Percentiles rank a stretch among this genome's conserved stretches.
phyloP scores from a whole-genome alignment of 1,140 invertebrate species.

The Mya arenaria region DNA sequence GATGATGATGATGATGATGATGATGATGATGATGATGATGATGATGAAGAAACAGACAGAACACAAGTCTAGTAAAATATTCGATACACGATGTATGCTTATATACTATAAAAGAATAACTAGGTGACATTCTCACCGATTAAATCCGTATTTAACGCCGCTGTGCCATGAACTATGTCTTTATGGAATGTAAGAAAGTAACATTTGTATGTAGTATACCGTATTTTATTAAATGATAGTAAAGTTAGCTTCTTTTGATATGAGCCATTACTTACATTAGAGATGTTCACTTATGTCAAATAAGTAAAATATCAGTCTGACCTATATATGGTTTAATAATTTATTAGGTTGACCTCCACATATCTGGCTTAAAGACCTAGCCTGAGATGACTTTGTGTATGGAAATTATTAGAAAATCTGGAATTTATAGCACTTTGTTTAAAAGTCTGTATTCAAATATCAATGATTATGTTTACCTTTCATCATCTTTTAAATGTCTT shows the following conservation, averaged over 20 bases:
- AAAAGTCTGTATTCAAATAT: no score
- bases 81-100: no score
- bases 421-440: slow-evolving; percentile 43
- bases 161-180: background rate
- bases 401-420: slow-evolving; percentile 27
- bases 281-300: background rate
- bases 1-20: no score
- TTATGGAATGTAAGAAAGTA: no score
- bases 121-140: background rate
- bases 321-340: background rate
- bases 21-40: no score
- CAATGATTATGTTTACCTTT: no score
- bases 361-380: no score
- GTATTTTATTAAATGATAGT: background rate
- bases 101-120: no score
- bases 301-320: background rate
- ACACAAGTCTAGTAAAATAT: no score
- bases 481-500: slow-evolving; percentile 24
- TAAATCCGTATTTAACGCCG: background rate
- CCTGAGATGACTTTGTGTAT: background rate
- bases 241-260: background rate
- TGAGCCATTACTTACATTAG: background rate
- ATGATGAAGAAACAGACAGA: no score
- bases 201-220: background rate
- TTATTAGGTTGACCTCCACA: background rate